These are phyloP conservation scores for Thinocorus orbignyianus DNA, from an alignment of 2,113 vertebrate species.

Conservation along the genomic window DNA sequence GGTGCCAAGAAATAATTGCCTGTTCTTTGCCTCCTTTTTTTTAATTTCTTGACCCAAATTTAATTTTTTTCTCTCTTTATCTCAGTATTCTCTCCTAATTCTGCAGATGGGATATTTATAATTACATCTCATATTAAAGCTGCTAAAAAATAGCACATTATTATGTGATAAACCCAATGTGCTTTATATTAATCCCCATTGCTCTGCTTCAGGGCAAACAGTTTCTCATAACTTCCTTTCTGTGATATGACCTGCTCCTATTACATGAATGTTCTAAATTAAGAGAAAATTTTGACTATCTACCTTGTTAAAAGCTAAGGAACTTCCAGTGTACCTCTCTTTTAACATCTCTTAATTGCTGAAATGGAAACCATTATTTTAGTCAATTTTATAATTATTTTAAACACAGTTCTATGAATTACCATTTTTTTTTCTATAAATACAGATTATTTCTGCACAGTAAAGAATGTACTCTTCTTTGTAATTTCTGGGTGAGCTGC, in stretches of 20 bases:
- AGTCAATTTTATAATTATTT: background rate
- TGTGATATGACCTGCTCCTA: background rate
- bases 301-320: background rate
- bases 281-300: background rate
- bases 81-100: constrained; percentile 28
- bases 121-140: constrained; percentile 45
- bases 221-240: constrained; percentile 21
- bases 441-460: background rate
- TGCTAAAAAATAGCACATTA: background rate
- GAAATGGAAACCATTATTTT: background rate
- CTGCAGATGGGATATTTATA: constrained; percentile 31
- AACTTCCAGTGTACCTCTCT: background rate
- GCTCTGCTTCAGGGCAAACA: constrained; percentile 35
- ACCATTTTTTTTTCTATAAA: background rate
- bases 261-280: constrained; percentile 10
- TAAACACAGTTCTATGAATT: background rate
- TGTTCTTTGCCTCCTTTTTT: background rate
- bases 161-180: background rate
- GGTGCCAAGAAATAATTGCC: constrained; percentile 12
- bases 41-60: constrained; percentile 46
- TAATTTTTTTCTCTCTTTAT: constrained; percentile 1
- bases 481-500: background rate
- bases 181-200: constrained; percentile 42
- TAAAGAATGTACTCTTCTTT: background rate
- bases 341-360: background rate